These are phyloP conservation scores for Enteromius mattozi DNA, from an alignment of 2,797 vertebrate genomes.

Conservation along the genomic window DNA sequence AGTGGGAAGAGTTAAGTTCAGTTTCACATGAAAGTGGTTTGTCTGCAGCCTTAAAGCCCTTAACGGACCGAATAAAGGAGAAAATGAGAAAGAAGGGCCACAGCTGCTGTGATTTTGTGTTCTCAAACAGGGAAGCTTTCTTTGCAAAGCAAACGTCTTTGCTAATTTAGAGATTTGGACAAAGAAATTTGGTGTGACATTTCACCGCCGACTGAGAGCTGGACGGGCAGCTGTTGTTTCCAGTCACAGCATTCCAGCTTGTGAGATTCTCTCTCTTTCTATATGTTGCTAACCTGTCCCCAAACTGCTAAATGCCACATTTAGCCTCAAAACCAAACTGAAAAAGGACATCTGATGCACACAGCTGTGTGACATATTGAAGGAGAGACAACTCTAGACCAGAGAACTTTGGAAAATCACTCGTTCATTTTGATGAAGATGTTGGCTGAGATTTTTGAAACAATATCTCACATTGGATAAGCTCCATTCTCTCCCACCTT, in stretches of 20 bases:
- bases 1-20: neutral
- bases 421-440: conserved; percentile 16
- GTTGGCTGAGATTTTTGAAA: neutral
- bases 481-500: conserved; percentile 26
- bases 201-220: conserved; percentile 71
- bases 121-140: conserved; percentile 66
- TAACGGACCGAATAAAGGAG: conserved; percentile 29
- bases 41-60: neutral
- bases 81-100: conserved; percentile 9
- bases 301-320: conserved; percentile 58
- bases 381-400: neutral
- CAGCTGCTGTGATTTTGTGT: conserved; percentile 38
- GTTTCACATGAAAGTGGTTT: neutral
- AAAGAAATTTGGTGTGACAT: conserved; percentile 78
- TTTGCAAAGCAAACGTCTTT: conserved; percentile 72
- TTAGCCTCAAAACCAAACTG: conserved; percentile 14
- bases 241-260: conserved; percentile 62
- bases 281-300: conserved; percentile 34
- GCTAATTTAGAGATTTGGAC: conserved; percentile 75
- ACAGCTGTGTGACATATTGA: conserved; percentile 2
- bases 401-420: neutral
- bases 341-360: neutral
- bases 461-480: conserved; percentile 58
- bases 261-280: conserved; percentile 54
- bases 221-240: conserved; percentile 73